These are phyloP conservation scores for Zootermopsis nevadensis DNA, from an alignment of 2,888 invertebrate genomes.

Conservation along the genomic window DNA sequence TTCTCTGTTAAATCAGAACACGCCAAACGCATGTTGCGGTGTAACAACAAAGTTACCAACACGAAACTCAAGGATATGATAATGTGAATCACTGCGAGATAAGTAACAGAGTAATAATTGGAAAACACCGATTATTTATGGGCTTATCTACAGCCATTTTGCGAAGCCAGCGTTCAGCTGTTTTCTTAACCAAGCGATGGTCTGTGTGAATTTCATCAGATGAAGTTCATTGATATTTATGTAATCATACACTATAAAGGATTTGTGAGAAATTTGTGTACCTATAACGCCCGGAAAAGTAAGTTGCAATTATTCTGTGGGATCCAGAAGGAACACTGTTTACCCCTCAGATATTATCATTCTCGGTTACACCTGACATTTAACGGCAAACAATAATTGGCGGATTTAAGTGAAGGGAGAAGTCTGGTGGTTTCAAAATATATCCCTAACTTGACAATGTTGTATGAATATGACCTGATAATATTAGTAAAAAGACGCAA, in stretches of 20 bases:
- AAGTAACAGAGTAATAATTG: constrained; percentile 28
- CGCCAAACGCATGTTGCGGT: neutral
- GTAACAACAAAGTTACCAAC: neutral
- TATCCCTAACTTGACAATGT: too few relatives aligned
- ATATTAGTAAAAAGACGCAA: too few relatives aligned
- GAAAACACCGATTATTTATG: neutral
- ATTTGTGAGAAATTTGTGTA: too few relatives aligned
- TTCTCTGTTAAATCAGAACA: constrained; percentile 7
- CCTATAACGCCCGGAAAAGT: too few relatives aligned
- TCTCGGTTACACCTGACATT: too few relatives aligned
- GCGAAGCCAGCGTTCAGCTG: neutral
- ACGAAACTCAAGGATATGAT: neutral
- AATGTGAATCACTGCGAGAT: neutral
- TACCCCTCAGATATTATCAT: too few relatives aligned
- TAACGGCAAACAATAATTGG: too few relatives aligned
- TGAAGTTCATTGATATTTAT: neutral
- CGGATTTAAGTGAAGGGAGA: too few relatives aligned
- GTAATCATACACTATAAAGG: neutral
- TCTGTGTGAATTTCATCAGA: constrained; percentile 19
- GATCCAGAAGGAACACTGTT: too few relatives aligned
- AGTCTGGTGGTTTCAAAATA: too few relatives aligned
- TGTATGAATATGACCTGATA: too few relatives aligned
- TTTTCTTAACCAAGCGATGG: neutral
- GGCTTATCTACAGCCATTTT: constrained; percentile 25
- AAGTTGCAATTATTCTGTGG: too few relatives aligned